Evolutionary conservation across 92 coral and sea anemone species (phyloP).

Genomic region (Porites lobata): DNA sequence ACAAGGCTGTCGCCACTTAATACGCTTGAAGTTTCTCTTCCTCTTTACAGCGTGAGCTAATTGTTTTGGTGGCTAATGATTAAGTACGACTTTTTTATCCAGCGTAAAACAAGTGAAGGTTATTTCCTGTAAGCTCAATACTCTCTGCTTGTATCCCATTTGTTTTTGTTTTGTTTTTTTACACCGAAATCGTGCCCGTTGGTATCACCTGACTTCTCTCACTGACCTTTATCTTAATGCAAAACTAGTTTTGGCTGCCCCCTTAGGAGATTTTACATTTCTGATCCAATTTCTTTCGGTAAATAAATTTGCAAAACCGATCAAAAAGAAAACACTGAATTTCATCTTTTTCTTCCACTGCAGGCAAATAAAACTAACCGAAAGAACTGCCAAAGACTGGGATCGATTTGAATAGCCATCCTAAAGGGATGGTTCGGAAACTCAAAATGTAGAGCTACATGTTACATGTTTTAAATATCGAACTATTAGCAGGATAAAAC

Average conservation of each 20-base stretch:
- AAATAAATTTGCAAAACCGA: neutral
- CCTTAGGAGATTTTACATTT: neutral
- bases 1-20: neutral
- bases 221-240: neutral
- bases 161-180: conserved; percentile 1
- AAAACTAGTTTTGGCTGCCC: conserved; percentile 4
- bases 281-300: neutral
- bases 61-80: conserved; percentile 5
- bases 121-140: conserved; percentile 26
- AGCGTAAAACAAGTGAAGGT: conserved; percentile 10
- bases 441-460: no score
- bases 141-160: neutral
- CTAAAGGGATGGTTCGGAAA: no score
- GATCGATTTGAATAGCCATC: no score
- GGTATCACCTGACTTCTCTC: neutral
- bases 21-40: neutral
- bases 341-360: neutral
- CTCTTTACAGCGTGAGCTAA: neutral
- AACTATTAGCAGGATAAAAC: neutral
- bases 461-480: no score
- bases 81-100: conserved; percentile 12
- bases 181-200: conserved; percentile 7
- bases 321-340: neutral
- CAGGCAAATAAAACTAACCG: neutral
- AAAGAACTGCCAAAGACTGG: neutral